Percentiles rank a stretch among this genome's conserved stretches.
phyloP scores from a whole-genome alignment of 2,888 invertebrate genomes.

The Diarsia mendica region DNA sequence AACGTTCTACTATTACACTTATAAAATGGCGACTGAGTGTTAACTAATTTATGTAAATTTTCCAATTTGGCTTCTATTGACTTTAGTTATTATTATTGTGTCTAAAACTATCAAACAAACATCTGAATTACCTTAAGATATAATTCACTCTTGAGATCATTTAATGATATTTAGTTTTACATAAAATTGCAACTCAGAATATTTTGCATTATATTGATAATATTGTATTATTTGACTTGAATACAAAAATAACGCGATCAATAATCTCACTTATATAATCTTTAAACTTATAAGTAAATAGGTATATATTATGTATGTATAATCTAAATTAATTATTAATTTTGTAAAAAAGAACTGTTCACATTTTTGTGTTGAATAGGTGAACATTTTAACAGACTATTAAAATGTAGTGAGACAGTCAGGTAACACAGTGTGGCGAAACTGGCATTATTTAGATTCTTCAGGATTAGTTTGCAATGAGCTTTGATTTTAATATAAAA shows the following conservation, averaged over 20 bases:
- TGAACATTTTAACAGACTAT: not conserved
- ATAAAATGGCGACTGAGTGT: conserved; percentile 83
- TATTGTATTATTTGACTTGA: conserved; percentile 63
- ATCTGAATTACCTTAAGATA: conserved; percentile 67
- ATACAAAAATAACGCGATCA: conserved; percentile 87
- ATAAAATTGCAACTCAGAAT: conserved; percentile 63
- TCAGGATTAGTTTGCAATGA: not conserved
- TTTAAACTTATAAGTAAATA: conserved; percentile 76
- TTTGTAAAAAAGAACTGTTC: conserved; percentile 30
- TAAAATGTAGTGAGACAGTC: conserved; percentile 4
- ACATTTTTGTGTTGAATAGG: conserved; percentile 19
- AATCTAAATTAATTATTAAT: conserved; percentile 59
- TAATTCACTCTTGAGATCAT: conserved; percentile 78
- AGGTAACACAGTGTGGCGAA: conserved; percentile 1
- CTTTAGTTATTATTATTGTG: conserved; percentile 59
- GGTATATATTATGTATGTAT: conserved; percentile 63
- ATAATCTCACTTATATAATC: conserved; percentile 85
- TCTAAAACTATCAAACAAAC: conserved; percentile 69
- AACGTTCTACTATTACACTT: conserved; percentile 85
- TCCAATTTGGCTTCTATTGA: conserved; percentile 75
- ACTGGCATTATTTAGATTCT: not conserved
- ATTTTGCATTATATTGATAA: conserved; percentile 55
- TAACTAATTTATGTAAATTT: conserved; percentile 70
- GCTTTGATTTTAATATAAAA: conserved; percentile 14
- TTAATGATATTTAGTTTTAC: conserved; percentile 69